Evolutionary conservation across 1,140 invertebrate genomes (phyloP), one percentile per base, ranked within the genome.

Genomic region (Wiebesia pumilae): DNA sequence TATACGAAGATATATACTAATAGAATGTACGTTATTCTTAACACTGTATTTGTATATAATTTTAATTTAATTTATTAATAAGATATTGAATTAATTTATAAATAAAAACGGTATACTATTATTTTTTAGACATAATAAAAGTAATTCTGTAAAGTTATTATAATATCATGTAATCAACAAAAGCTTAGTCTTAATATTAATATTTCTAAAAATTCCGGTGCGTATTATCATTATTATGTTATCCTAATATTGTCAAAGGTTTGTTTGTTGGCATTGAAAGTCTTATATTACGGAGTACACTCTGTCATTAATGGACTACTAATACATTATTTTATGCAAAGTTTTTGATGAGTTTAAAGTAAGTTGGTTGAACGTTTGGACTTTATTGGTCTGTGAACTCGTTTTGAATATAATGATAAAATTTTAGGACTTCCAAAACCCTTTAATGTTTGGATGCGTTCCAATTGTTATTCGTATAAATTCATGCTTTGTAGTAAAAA

Each of bases 361-460:
- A 75, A 75, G 71, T 75, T 75, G 12, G 40, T 38, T 43, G 14
- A 43, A n/a, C 71, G 33, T 75, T 75, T 75, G 35, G 21, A 75
- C 27, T 75, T 75, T 43, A 75, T 75, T 75, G 38, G 71, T n/a
- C 27, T 75, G 71, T 75, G 71, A 43, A 75, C 71, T 75, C 35
- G 27, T 75, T 75, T 24, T 43, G 71, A 75, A 75, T 75, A 75
- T 38, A 75, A 75, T 75, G 43, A 75, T 75, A 75, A 75, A 75
- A 75, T 75, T 75, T 75, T 75, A 75, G 43, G 71, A 75, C 71
- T 75, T 75, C 71, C 71, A 75, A 75, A 75, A 75, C 71, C 71
- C 71, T 75, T 75, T 75, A 75, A 75, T 75, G 71, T 43, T 10
- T 38, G 40, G 71, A 75, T 75, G 71, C 71, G 40, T 43, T 24